A percentile compares a stretch with the other conserved stretches of the same genome.
Evolutionary conservation across 2,888 invertebrate genomes (phyloP).

Genomic region (Emmelina monodactyla): DNA sequence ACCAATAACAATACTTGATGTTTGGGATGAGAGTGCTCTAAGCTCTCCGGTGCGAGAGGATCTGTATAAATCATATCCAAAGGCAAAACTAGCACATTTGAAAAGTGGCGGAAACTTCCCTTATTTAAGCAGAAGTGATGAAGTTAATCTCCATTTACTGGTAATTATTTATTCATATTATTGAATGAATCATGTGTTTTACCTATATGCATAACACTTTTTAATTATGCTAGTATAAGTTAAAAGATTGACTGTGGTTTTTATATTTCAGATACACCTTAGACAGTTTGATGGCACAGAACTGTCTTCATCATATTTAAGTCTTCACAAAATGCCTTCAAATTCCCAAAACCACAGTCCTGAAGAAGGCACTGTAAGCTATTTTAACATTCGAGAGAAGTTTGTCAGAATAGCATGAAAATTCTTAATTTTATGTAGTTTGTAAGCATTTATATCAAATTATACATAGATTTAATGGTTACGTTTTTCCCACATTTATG

Average conservation of each 20-base stretch:
- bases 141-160: constrained; percentile 88
- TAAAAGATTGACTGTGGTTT: no score
- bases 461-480: no score
- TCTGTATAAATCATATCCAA: constrained; percentile 84
- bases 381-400: constrained; percentile 48
- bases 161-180: constrained; percentile 63
- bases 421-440: no score
- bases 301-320: constrained; percentile 64
- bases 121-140: constrained; percentile 85
- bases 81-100: constrained; percentile 84
- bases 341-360: constrained; percentile 25
- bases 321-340: constrained; percentile 43
- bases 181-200: no score
- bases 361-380: constrained; percentile 49
- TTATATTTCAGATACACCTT: constrained; percentile 76
- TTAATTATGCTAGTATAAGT: no score
- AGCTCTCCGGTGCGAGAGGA: constrained; percentile 81
- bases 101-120: constrained; percentile 93
- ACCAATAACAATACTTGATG: constrained; percentile 86
- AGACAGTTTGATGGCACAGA: constrained; percentile 74
- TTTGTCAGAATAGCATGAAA: constrained; percentile 41
- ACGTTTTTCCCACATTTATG: no score
- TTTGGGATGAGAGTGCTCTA: constrained; percentile 87
- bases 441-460: no score
- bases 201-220: no score